phyloP scores from a whole-genome alignment of 2,888 invertebrate species.

The Chrysomela aeneicollis region DNA sequence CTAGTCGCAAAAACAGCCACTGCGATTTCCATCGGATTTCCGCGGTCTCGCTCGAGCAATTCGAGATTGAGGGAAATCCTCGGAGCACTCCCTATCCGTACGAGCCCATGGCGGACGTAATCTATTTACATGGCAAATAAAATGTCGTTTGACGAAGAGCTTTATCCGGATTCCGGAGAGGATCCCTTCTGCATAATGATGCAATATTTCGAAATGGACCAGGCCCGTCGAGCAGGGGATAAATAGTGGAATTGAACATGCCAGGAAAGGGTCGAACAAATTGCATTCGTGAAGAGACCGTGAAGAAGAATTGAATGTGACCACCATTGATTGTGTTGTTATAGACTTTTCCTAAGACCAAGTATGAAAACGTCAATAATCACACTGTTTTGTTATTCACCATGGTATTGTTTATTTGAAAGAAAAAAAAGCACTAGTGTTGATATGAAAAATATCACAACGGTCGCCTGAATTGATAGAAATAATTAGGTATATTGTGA shows the following conservation, averaged over 20 bases:
- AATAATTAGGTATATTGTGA: no score
- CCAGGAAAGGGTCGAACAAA: background rate
- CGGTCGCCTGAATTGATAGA: no score
- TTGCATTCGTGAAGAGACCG: background rate
- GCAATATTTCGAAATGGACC: background rate
- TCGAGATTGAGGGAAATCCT: background rate
- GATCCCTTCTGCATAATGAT: background rate
- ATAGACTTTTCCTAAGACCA: no score
- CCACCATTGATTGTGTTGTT: no score
- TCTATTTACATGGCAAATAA: slow-evolving; percentile 7
- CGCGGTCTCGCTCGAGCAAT: background rate
- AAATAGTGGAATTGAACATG: slow-evolving; percentile 1
- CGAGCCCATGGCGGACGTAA: background rate
- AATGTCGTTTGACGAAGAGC: slow-evolving; percentile 1
- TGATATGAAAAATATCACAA: no score
- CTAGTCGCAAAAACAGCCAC: background rate
- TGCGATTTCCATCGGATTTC: background rate
- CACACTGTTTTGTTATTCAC: no score
- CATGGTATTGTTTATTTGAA: no score
- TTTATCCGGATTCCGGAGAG: background rate
- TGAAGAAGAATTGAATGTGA: no score
- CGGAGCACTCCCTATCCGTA: background rate
- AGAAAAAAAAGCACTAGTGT: no score
- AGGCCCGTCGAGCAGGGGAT: background rate
- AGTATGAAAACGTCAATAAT: no score